Evolutionary conservation across 2,888 invertebrate genomes (phyloP).

Genomic region (Psylliodes chrysocephalus): DNA sequence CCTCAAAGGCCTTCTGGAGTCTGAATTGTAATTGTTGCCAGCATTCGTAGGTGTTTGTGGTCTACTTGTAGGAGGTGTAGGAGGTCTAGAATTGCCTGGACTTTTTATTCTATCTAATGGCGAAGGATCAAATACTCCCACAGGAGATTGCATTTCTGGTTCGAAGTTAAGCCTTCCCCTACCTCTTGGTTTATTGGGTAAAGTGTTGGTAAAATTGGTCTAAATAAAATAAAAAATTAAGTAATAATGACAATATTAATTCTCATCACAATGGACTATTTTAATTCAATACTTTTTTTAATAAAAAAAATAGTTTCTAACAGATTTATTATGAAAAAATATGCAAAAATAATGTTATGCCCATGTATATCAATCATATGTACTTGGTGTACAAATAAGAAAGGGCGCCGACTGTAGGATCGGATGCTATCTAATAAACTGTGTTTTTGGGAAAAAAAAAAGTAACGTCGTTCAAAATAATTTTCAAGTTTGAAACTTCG

Average conservation of each 20-base stretch:
- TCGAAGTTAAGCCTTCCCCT: slow-evolving; percentile 68
- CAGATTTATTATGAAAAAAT: no score
- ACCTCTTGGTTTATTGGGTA: slow-evolving; percentile 67
- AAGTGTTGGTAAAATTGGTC: slow-evolving; percentile 68
- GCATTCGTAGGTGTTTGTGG: slow-evolving; percentile 52
- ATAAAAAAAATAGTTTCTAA: no score
- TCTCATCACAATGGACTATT: slow-evolving; percentile 13
- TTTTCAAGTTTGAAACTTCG: no score
- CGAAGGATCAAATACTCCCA: slow-evolving; percentile 56
- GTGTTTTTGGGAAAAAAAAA: no score
- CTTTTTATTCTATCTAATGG: slow-evolving; percentile 64
- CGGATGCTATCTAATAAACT: no score
- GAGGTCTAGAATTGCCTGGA: slow-evolving; percentile 59
- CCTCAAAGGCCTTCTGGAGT: slow-evolving; percentile 24
- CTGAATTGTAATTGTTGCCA: slow-evolving; percentile 46
- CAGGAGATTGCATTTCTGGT: slow-evolving; percentile 43
- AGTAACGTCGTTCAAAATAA: no score
- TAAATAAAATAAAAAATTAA: slow-evolving; percentile 12
- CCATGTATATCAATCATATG: no score
- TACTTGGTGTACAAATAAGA: no score
- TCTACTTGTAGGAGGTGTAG: slow-evolving; percentile 55
- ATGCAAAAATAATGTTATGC: no score
- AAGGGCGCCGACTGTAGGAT: no score
- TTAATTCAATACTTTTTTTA: no score
- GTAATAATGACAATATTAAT: neutral